These are phyloP conservation scores for Linnaemya tessellans DNA, from an alignment of 2,888 invertebrate species.

Conservation along the genomic window DNA sequence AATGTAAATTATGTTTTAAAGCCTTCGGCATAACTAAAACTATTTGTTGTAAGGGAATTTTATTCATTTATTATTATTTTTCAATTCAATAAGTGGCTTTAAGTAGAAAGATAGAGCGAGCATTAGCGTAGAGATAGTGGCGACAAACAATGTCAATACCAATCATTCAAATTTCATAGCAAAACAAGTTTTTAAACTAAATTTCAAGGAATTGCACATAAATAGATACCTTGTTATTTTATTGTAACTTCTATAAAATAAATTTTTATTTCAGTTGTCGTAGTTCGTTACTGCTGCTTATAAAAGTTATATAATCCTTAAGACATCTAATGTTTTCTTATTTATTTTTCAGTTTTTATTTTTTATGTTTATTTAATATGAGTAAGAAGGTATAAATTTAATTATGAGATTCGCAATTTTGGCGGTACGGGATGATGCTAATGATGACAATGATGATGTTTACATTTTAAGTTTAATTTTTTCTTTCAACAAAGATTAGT, in stretches of 20 bases:
- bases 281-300: conserved; percentile 60
- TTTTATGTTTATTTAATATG: conserved; percentile 8
- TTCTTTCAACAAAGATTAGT: conserved; percentile 60
- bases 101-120: conserved; percentile 12
- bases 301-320: conserved; percentile 47
- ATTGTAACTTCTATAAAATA: conserved; percentile 61
- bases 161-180: conserved; percentile 24
- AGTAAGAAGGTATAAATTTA: conserved; percentile 41
- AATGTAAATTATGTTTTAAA: conserved; percentile 44
- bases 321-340: conserved; percentile 68
- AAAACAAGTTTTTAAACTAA: conserved; percentile 16
- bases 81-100: conserved; percentile 35
- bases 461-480: conserved; percentile 38
- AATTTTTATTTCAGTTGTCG: conserved; percentile 50
- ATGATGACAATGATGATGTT: conserved; percentile 34
- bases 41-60: too few relatives aligned
- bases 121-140: background rate
- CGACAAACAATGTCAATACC: conserved; percentile 26
- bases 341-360: conserved; percentile 30
- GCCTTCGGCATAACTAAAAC: background rate
- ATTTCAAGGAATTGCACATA: background rate
- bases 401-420: conserved; percentile 66
- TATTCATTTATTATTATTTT: too few relatives aligned
- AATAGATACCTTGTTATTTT: conserved; percentile 66
- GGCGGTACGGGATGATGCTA: conserved; percentile 6